Evolutionary conservation across 2,797 vertebrate genomes (phyloP).

Genomic region (Myripristis jacobus): DNA sequence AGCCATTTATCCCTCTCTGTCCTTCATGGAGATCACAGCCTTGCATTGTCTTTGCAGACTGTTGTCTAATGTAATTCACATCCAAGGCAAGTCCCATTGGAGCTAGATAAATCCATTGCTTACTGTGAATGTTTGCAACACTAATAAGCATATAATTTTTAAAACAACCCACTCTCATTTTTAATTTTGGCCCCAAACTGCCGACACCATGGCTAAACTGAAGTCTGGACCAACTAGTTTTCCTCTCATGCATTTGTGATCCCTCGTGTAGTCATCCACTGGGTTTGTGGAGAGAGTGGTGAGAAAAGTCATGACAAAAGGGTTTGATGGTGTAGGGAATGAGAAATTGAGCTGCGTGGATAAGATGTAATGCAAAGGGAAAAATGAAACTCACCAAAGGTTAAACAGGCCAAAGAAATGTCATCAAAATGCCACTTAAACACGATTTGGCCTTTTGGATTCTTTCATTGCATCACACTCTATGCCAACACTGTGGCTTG

Average conservation of each 20-base stretch:
- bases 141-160: no score
- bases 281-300: conserved; percentile 26
- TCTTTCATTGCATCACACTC: conserved; percentile 76
- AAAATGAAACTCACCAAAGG: conserved; percentile 77
- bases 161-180: conserved; percentile 11
- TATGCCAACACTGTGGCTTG: conserved; percentile 61
- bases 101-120: no score
- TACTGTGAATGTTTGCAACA: no score
- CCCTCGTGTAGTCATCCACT: conserved; percentile 26
- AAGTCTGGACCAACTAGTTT: conserved; percentile 16
- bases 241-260: conserved; percentile 39
- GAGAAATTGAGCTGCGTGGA: conserved; percentile 66
- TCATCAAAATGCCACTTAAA: conserved; percentile 84
- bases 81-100: no score
- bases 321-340: conserved; percentile 47
- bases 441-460: conserved; percentile 80
- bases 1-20: no score
- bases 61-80: no score
- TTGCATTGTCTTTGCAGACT: no score
- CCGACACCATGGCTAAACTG: conserved; percentile 22
- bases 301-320: conserved; percentile 35
- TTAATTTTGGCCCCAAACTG: not conserved
- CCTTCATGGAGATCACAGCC: no score
- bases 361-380: conserved; percentile 70
- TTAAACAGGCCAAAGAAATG: conserved; percentile 84